These are phyloP conservation scores for Periophthalmus magnuspinnatus DNA, from an alignment of 2,797 vertebrate genomes.

Conservation along the genomic window DNA sequence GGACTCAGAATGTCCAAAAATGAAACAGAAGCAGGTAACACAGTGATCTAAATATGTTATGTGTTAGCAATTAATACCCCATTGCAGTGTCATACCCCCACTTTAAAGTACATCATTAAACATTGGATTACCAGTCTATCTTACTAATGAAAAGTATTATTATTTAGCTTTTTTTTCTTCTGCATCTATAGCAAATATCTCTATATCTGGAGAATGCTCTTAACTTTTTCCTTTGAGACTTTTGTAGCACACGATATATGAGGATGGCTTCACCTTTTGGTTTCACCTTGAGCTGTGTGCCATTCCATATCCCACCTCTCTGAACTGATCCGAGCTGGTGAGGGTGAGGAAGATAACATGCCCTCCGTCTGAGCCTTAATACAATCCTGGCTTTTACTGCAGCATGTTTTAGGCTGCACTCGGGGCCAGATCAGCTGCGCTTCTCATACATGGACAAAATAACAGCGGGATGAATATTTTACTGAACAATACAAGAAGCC, in stretches of 20 bases:
- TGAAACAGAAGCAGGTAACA: too few relatives aligned
- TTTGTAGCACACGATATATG: not conserved
- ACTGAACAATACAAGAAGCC: constrained; percentile 16
- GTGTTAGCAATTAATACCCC: too few relatives aligned
- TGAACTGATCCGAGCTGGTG: not conserved
- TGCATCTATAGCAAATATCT: too few relatives aligned
- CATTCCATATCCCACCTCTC: not conserved
- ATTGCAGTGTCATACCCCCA: too few relatives aligned
- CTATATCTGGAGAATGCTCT: not conserved
- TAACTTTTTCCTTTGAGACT: not conserved
- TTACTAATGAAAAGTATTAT: too few relatives aligned
- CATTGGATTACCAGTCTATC: too few relatives aligned
- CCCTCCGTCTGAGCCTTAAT: not conserved
- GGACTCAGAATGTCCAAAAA: too few relatives aligned
- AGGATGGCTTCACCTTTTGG: not conserved
- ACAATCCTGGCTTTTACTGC: not conserved
- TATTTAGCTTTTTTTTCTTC: too few relatives aligned
- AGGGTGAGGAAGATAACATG: not conserved
- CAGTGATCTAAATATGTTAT: too few relatives aligned
- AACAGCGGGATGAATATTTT: constrained; percentile 31
- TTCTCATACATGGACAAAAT: constrained; percentile 33
- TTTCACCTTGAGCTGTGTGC: not conserved
- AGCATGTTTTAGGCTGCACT: not conserved
- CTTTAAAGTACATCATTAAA: too few relatives aligned
- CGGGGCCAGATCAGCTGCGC: constrained; percentile 7